phyloP scores from a whole-genome alignment of 1,140 invertebrate species.

The Penaeus japonicus region DNA sequence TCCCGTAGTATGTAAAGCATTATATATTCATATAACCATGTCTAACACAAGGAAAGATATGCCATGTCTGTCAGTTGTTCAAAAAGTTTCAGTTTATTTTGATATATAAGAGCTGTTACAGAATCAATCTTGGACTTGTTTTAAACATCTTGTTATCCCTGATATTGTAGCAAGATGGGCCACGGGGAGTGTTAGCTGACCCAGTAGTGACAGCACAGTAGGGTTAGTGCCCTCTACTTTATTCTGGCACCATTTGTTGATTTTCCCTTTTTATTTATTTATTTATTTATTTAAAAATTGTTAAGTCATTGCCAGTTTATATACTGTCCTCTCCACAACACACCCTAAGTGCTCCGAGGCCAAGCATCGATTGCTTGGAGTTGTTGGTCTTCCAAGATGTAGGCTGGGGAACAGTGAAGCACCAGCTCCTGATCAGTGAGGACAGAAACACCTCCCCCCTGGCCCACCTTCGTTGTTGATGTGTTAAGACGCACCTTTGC shows the following conservation, averaged over 20 bases:
- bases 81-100: constrained; percentile 48
- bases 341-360: constrained; percentile 18
- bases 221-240: constrained; percentile 15
- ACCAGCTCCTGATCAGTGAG: constrained; percentile 30
- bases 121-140: constrained; percentile 51
- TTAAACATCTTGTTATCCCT: constrained; percentile 47
- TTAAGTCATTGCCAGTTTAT: neutral
- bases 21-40: constrained; percentile 47
- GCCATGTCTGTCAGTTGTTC: constrained; percentile 45
- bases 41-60: constrained; percentile 34
- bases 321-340: constrained; percentile 4
- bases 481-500: constrained; percentile 39
- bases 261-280: neutral
- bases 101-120: constrained; percentile 50
- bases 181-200: constrained; percentile 31
- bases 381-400: constrained; percentile 16
- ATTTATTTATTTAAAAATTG: constrained; percentile 1
- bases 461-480: constrained; percentile 50
- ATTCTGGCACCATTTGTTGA: neutral
- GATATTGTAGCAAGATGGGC: constrained; percentile 43
- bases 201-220: constrained; percentile 28
- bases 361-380: constrained; percentile 24
- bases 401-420: constrained; percentile 36
- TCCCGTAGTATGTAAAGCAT: constrained; percentile 45
- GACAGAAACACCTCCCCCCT: constrained; percentile 2